A percentile compares a stretch with the other conserved stretches of the same genome.
These are phyloP conservation scores for Pollimyrus isidori DNA, from an alignment of 2,113 vertebrate genomes.

Conservation along the genomic window DNA sequence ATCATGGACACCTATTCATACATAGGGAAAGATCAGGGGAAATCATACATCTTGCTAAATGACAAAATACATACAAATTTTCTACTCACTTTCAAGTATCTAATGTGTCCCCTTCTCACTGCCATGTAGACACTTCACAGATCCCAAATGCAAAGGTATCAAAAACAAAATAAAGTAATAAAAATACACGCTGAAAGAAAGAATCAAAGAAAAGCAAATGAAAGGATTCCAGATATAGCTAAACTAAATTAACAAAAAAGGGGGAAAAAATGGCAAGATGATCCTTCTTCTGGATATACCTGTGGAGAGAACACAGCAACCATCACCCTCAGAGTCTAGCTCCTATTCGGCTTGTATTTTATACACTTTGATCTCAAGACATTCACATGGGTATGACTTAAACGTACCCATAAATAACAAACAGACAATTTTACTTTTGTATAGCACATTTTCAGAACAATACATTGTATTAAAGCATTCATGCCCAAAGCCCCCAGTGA, in stretches of 20 bases:
- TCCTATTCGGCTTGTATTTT: slow-evolving; percentile 33
- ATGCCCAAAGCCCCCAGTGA: no score
- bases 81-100: slow-evolving; percentile 63
- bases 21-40: slow-evolving; percentile 29
- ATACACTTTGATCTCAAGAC: slow-evolving; percentile 29
- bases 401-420: slow-evolving; percentile 18
- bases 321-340: slow-evolving; percentile 10
- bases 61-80: not conserved
- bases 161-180: slow-evolving; percentile 28
- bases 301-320: slow-evolving; percentile 40
- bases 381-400: not conserved
- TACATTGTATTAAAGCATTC: no score
- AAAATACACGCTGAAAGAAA: slow-evolving; percentile 20
- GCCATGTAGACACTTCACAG: slow-evolving; percentile 52
- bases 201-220: not conserved
- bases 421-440: no score
- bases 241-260: slow-evolving; percentile 25
- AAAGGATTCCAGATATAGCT: slow-evolving; percentile 12
- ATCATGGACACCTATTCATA: not conserved
- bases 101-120: slow-evolving; percentile 61
- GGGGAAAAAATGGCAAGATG: slow-evolving; percentile 21
- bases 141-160: slow-evolving; percentile 18
- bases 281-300: slow-evolving; percentile 38
- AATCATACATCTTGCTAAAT: slow-evolving; percentile 33
- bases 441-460: no score